Evolutionary conservation across 1,140 invertebrate genomes (phyloP).

Genomic region (Onthophagus taurus): DNA sequence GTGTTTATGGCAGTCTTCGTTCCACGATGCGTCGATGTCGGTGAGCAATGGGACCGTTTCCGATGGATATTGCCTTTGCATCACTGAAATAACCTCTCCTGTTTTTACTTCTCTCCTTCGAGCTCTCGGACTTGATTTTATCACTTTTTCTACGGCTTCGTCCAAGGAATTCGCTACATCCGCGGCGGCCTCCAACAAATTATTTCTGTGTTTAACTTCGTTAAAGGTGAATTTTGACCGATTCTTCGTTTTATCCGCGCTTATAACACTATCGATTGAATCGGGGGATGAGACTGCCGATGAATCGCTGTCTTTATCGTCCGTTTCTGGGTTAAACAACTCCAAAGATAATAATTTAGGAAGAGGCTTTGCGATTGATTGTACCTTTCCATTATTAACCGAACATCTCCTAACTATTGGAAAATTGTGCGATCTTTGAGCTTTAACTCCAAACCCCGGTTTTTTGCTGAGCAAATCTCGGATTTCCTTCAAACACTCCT

Average conservation of each 20-base stretch:
- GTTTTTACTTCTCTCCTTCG: constrained; percentile 44
- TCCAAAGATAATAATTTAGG: constrained; percentile 70
- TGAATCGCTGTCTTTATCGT: constrained; percentile 82
- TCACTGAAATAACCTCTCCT: constrained; percentile 44
- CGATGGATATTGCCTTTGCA: constrained; percentile 37
- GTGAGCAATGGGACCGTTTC: constrained; percentile 26
- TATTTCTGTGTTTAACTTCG: not conserved
- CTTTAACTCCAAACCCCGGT: constrained; percentile 46
- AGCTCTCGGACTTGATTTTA: constrained; percentile 43
- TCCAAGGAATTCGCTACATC: constrained; percentile 57
- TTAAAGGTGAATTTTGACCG: constrained; percentile 27
- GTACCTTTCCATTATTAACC: constrained; percentile 41
- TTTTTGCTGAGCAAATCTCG: constrained; percentile 56
- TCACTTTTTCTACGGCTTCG: constrained; percentile 54
- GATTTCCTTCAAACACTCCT: constrained; percentile 54
- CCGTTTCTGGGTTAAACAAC: constrained; percentile 81
- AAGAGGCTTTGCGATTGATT: constrained; percentile 45
- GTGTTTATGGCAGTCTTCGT: constrained; percentile 55
- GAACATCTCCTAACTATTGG: constrained; percentile 47
- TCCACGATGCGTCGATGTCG: constrained; percentile 41
- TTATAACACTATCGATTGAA: constrained; percentile 76
- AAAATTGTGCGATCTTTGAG: constrained; percentile 36
- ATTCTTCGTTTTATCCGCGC: constrained; percentile 26
- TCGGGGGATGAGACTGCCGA: constrained; percentile 79
- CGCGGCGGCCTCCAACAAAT: constrained; percentile 52